phyloP scores from a whole-genome alignment of 1,140 invertebrate genomes.

The Atta cephalotes region DNA sequence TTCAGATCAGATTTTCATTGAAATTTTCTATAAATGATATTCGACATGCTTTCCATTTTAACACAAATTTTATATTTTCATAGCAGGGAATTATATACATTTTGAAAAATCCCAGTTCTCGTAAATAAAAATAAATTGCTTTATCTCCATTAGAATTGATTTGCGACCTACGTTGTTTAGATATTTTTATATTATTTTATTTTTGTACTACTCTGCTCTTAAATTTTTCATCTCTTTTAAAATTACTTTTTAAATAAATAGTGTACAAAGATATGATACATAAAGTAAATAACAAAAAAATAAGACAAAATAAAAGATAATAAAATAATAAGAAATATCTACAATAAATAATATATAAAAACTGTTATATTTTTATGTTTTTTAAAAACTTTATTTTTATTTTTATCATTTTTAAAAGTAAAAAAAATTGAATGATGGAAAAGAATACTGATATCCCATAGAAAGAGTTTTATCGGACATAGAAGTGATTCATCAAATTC shows the following conservation, averaged over 20 bases:
- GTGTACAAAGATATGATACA: neutral
- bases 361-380: neutral
- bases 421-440: neutral
- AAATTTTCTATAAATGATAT: conserved; percentile 15
- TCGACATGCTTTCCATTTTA: neutral
- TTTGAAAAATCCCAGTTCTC: conserved; percentile 7
- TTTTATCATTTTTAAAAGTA: neutral
- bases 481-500: conserved; percentile 10
- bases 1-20: conserved; percentile 17
- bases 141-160: conserved; percentile 15
- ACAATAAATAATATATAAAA: conserved; percentile 3
- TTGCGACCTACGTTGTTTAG: conserved; percentile 12
- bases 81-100: conserved; percentile 14
- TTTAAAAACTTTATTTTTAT: neutral
- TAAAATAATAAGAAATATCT: neutral
- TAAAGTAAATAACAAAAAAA: neutral
- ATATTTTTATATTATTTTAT: conserved; percentile 10
- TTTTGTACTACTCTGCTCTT: neutral
- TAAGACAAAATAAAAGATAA: neutral
- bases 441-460: neutral
- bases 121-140: conserved; percentile 33
- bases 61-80: conserved; percentile 13
- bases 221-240: neutral
- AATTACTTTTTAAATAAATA: conserved; percentile 18
- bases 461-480: neutral